Conservation (phyloP, 2,888 invertebrate genomes). For the Nematopogon swammerdamellus region DNA sequence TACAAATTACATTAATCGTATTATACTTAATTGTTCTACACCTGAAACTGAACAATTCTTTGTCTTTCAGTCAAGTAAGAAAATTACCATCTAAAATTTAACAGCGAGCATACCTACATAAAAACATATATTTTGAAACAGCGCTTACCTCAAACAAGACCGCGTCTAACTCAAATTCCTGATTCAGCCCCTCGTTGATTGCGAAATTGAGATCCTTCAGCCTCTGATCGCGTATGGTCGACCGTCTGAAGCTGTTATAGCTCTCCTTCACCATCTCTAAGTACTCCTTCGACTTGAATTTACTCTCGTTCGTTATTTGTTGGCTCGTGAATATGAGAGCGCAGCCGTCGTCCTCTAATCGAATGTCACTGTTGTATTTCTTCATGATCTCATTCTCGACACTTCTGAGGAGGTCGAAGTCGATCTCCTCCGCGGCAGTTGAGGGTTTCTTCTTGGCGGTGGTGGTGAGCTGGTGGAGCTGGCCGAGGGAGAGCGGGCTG, state of each 20-base stretch:
- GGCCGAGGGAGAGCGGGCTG: slow-evolving; percentile 53
- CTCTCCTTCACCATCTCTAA: slow-evolving; percentile 43
- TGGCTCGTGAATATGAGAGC: slow-evolving; percentile 39
- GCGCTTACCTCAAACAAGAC: neutral
- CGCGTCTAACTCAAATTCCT: slow-evolving; percentile 30
- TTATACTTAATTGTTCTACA: too few relatives aligned
- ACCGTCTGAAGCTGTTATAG: slow-evolving; percentile 46
- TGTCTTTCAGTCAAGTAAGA: too few relatives aligned
- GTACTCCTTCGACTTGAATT: slow-evolving; percentile 31
- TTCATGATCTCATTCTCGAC: slow-evolving; percentile 41
- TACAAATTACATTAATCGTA: too few relatives aligned
- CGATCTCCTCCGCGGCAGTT: slow-evolving; percentile 28
- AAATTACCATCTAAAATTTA: too few relatives aligned
- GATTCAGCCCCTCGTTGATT: slow-evolving; percentile 44
- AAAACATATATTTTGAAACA: too few relatives aligned
- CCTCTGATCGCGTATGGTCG: slow-evolving; percentile 43
- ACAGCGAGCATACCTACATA: too few relatives aligned
- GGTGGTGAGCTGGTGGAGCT: slow-evolving; percentile 54
- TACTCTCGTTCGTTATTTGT: slow-evolving; percentile 28
- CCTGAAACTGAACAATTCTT: too few relatives aligned
- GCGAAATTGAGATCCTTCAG: slow-evolving; percentile 44
- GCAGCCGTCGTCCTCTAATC: slow-evolving; percentile 41
- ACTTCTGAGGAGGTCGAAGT: slow-evolving; percentile 36
- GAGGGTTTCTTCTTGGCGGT: slow-evolving; percentile 20
- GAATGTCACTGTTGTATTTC: slow-evolving; percentile 20